phyloP scores from a whole-genome alignment of 2,888 invertebrate species.

The Drosophila nr. medialis region DNA sequence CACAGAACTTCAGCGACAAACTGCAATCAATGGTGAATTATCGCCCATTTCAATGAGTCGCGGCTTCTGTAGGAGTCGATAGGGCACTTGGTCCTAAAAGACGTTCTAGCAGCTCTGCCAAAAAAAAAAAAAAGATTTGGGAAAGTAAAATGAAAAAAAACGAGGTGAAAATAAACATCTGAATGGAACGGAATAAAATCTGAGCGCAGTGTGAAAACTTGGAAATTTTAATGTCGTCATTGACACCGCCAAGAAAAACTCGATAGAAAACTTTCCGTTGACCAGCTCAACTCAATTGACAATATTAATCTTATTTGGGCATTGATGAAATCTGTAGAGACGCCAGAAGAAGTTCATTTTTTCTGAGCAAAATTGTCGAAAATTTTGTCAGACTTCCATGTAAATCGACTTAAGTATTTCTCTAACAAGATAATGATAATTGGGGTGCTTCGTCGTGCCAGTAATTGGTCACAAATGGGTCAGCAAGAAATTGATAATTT shows the following conservation, averaged over 20 bases:
- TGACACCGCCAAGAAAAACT: constrained; percentile 35
- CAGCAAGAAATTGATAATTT: not conserved
- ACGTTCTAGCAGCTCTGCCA: constrained; percentile 49
- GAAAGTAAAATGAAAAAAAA: constrained; percentile 5
- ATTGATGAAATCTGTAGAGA: constrained; percentile 35
- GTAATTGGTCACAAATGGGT: not conserved
- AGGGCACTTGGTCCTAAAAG: constrained; percentile 48
- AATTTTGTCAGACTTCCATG: constrained; percentile 18
- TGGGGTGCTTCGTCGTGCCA: not conserved
- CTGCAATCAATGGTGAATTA: constrained; percentile 80
- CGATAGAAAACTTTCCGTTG: constrained; percentile 34
- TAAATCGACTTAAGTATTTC: constrained; percentile 27
- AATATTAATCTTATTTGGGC: constrained; percentile 57
- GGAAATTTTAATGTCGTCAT: constrained; percentile 37
- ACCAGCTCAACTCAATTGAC: constrained; percentile 37
- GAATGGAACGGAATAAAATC: constrained; percentile 26
- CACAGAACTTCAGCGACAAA: constrained; percentile 77
- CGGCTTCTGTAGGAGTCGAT: constrained; percentile 60
- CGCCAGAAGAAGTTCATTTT: constrained; percentile 12
- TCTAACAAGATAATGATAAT: constrained; percentile 23
- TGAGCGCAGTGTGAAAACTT: constrained; percentile 29
- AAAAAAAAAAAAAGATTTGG: constrained; percentile 10
- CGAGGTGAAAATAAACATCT: constrained; percentile 12
- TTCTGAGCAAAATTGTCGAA: constrained; percentile 6
- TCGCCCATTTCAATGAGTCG: constrained; percentile 78